These are phyloP conservation scores for Pheosia gnoma DNA, from an alignment of 2,888 invertebrate genomes.

Conservation along the genomic window DNA sequence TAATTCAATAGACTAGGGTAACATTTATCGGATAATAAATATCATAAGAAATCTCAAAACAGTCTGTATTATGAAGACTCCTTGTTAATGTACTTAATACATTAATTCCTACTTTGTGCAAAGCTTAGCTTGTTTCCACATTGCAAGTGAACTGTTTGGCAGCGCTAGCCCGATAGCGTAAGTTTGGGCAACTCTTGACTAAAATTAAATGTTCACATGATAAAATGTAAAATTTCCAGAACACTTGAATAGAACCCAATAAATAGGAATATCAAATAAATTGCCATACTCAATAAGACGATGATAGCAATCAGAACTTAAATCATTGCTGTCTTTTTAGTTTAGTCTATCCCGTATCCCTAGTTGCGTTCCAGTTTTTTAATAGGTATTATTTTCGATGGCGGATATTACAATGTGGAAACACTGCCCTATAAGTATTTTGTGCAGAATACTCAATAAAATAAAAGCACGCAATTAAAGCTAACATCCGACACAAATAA, in stretches of 20 bases:
- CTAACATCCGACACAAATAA: neutral
- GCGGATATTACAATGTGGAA: neutral
- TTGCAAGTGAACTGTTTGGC: neutral
- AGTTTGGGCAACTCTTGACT: too few species aligned
- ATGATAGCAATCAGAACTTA: too few species aligned
- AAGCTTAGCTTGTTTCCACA: conserved; percentile 8
- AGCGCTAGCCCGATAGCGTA: too few species aligned
- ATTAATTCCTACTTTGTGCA: conserved; percentile 20
- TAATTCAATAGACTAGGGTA: conserved; percentile 24
- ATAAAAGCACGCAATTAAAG: conserved; percentile 1
- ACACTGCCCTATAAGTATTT: neutral
- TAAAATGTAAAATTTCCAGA: too few species aligned
- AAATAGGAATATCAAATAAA: too few species aligned
- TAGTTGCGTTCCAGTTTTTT: too few species aligned
- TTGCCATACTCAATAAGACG: too few species aligned
- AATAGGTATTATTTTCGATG: neutral
- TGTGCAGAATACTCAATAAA: conserved; percentile 5
- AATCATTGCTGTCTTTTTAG: too few species aligned
- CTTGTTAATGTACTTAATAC: neutral
- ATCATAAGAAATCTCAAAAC: conserved; percentile 30
- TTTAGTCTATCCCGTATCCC: too few species aligned
- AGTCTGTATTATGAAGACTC: conserved; percentile 2
- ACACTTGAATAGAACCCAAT: too few species aligned
- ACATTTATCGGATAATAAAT: conserved; percentile 28
- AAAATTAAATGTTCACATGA: too few species aligned